Percentiles rank a stretch among this genome's conserved stretches.
phyloP scores from a whole-genome alignment of 2,888 invertebrate genomes.

The Cybosia mesomella region DNA sequence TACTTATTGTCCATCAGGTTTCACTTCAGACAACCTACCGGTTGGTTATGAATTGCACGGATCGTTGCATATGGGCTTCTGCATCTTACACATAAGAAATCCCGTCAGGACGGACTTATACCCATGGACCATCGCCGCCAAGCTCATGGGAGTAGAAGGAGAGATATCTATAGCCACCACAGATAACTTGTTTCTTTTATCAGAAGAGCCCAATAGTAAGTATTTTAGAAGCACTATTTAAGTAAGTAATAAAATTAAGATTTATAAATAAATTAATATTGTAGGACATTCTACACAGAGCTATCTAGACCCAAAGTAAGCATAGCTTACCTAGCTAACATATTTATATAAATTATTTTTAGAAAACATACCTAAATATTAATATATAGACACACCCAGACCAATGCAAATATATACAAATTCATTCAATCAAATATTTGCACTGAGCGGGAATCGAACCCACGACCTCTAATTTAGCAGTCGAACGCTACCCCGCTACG shows the following conservation, averaged over 20 bases:
- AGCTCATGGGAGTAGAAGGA: conserved; percentile 53
- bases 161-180: conserved; percentile 59
- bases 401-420: no score
- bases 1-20: conserved; percentile 57
- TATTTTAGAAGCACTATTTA: background rate
- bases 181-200: conserved; percentile 28
- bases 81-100: conserved; percentile 52
- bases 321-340: no score
- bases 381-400: no score
- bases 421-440: no score
- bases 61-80: conserved; percentile 47
- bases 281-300: no score
- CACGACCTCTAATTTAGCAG: no score
- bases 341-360: no score
- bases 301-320: no score
- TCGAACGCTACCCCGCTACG: no score
- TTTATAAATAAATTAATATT: no score
- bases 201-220: background rate
- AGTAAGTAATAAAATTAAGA: background rate
- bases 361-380: no score
- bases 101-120: conserved; percentile 59
- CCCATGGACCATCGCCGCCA: conserved; percentile 73
- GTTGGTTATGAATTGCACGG: conserved; percentile 46
- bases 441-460: no score
- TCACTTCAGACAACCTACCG: conserved; percentile 60